Evolutionary conservation across 2,797 vertebrate species (phyloP).

Genomic region (Liasis olivaceus): DNA sequence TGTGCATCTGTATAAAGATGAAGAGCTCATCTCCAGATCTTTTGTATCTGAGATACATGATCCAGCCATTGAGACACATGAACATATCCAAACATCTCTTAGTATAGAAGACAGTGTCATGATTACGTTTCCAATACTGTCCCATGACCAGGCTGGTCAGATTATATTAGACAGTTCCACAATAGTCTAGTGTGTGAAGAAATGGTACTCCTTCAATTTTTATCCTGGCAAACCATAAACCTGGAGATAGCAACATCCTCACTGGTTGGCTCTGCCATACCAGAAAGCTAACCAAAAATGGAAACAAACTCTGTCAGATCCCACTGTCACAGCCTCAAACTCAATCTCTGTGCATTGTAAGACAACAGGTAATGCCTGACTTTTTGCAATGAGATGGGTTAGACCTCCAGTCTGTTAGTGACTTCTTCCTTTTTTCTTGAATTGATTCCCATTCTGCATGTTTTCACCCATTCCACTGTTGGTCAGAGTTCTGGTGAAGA

Average conservation of each 20-base stretch:
- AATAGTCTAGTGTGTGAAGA: not conserved
- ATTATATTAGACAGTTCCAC: not conserved
- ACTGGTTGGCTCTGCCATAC: not conserved
- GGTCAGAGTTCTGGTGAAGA: not conserved
- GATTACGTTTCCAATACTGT: not conserved
- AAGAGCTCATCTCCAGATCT: not conserved
- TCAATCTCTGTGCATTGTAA: not conserved
- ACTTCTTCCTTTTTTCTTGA: not conserved
- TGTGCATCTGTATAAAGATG: not conserved
- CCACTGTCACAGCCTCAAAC: not conserved
- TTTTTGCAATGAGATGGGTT: not conserved
- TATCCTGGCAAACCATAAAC: not conserved
- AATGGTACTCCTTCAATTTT: not conserved
- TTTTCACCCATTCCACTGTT: not conserved
- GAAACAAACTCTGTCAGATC: not conserved
- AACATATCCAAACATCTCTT: not conserved
- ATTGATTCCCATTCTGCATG: not conserved
- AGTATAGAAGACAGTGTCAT: not conserved
- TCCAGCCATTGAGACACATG: not conserved
- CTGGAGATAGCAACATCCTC: not conserved
- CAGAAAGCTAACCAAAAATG: not conserved
- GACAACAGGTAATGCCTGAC: not conserved
- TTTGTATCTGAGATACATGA: not conserved
- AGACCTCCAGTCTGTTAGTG: not conserved
- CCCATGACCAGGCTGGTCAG: not conserved